Evolutionary conservation across 2,113 vertebrate genomes (phyloP), one percentile per base, ranked within the genome.

Genomic region (Taxidea taxus): DNA sequence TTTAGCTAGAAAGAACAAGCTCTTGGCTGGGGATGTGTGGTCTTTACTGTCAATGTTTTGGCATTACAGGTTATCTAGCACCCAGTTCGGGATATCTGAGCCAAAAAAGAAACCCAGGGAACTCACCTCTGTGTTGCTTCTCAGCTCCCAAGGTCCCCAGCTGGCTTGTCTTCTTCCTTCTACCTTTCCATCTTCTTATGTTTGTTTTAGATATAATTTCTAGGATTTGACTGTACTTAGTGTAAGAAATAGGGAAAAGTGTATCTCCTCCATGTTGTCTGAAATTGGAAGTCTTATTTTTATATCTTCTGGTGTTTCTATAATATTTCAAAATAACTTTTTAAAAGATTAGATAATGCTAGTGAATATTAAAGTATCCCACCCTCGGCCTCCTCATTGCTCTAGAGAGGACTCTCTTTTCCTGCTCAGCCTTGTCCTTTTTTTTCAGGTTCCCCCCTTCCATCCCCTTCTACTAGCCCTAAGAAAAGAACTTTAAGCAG

Each of bases 381-480:
- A 51, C n/a, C 25, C 14, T 39, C n/a, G 15, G 42, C 20, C 39
- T 54, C 13, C 39, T 13, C 7, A 3, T 23, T 68, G 88, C 20
- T 56, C 68, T 42, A 77, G 74, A 37, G 37, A 70, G 83, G n/a
- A 42, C 0, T 70, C 47, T 7, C 15, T 68, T 51, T 62, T 44
- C 54, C 4, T 14, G 34, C 23, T 66, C 37, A 27, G 20, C 13
- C 42, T 75, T 31, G 23, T 29, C n/a, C 25, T 70, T 37, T 72
- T 15, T 72, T 29, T 72, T 29, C 6, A 2, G 0, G 0, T 18
- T 34, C 4, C n/a, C 3, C 21, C 0, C 29, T 42, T 15, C 15
- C 13, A 23, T 37, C 3, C 21, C 34, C 29, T 70, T 70, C 42
- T 18, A n/a, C 3, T 20, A 42, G 20, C 1, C 10, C 23, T 42